Evolutionary conservation across 2,113 vertebrate species (phyloP), one percentile per base, ranked within the genome.

Genomic region (Platichthys flesus): DNA sequence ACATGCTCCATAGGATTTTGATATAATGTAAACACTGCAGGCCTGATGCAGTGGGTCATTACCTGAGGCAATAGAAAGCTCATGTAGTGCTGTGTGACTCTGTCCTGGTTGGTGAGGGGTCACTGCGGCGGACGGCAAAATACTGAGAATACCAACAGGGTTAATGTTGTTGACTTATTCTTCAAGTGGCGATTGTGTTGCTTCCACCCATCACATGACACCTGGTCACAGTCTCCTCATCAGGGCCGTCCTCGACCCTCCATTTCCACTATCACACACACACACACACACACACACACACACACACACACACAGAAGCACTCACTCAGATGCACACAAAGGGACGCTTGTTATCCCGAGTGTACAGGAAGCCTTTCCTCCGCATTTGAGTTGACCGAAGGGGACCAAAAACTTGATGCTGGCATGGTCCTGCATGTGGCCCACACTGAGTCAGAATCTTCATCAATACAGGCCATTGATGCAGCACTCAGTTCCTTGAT

Each of bases 201-300:
- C 72, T 73, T 73, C 76, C 52, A 68, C 61, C 65, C 71, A 83
- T 88, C 87, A 90, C 90, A 90, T 89, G 90, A 88, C 81, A 90
- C 79, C 86, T 88, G 82, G 88, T 90, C 88, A 90, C 87, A 79
- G 85, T 28, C 87, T 86, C 40, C 70, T 89, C 83, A 89, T 90
- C 77, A 90, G 87, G 72, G 64, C 66, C 63, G 23, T 63, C 54
- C 58, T 78, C 26, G 20, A 81, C 74, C 81, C 61, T 85, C 57
- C 60, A 37, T 47, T 56, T 71, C 31, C 61, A 79, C 35, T 64
- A 64, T 57, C 82, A 83, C 79, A 78, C 23, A 24, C 24, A 24
- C 24, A 24, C 24, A 24, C 24, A 24, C 24, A 24, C 24, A 24
- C 24, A 24, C 24, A 24, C 24, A 24, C 24, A 79, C 67, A 70